These are phyloP conservation scores for Clarias platycephalus DNA, from an alignment of 2,797 vertebrate genomes.

Conservation along the genomic window DNA sequence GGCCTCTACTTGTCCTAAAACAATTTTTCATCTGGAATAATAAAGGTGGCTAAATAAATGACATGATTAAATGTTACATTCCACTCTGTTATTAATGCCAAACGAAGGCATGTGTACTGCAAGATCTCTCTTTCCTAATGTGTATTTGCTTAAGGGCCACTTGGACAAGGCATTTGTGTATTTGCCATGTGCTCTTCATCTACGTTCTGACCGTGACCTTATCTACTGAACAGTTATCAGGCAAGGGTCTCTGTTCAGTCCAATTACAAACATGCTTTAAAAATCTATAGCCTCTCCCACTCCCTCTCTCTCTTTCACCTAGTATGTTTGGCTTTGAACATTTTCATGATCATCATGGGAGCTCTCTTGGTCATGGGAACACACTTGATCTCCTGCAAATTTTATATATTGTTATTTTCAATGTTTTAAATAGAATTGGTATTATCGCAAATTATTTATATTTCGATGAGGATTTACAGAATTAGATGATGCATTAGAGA, in stretches of 20 bases:
- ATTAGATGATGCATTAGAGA: not conserved
- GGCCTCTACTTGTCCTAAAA: not conserved
- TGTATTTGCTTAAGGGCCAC: slow-evolving; percentile 10
- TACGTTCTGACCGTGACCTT: slow-evolving; percentile 24
- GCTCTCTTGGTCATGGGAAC: not conserved
- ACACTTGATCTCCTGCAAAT: not conserved
- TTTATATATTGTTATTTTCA: not conserved
- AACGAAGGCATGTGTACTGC: not conserved
- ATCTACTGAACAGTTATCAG: slow-evolving; percentile 9
- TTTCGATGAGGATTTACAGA: not conserved
- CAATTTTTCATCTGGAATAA: not conserved
- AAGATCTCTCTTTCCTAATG: not conserved
- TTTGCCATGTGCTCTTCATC: slow-evolving; percentile 5
- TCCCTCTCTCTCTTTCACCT: not conserved
- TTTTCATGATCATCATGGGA: not conserved
- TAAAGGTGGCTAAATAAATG: not conserved
- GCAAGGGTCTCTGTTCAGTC: not conserved
- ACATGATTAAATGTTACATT: not conserved
- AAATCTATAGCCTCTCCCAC: not conserved
- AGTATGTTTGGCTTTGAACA: not conserved
- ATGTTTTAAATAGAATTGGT: not conserved
- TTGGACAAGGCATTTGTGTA: slow-evolving; percentile 1
- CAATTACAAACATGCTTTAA: slow-evolving; percentile 12
- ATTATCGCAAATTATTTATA: not conserved
- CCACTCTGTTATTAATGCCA: not conserved